Conservation (phyloP, 1,140 invertebrate species). For the Plodia interpunctella region DNA sequence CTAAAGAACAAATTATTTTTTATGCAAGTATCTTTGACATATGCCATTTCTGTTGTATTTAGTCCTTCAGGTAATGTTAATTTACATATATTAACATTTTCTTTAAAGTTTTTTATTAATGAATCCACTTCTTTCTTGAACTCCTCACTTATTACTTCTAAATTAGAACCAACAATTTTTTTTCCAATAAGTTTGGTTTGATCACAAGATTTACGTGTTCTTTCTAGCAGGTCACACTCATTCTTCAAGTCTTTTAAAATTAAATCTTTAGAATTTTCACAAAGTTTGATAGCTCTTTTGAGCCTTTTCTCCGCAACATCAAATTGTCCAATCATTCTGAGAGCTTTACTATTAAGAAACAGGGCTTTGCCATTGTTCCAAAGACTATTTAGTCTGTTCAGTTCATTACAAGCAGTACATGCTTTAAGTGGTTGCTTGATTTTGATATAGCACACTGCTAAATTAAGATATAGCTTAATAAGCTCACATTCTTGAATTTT, state of each 20-base stretch:
- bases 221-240: conserved; percentile 44
- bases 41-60: conserved; percentile 49
- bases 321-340: conserved; percentile 77
- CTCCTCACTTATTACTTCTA: conserved; percentile 33
- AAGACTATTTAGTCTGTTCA: conserved; percentile 68
- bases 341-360: conserved; percentile 79
- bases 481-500: conserved; percentile 78
- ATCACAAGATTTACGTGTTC: conserved; percentile 30
- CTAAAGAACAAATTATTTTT: conserved; percentile 57
- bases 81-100: conserved; percentile 47
- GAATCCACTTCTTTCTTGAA: conserved; percentile 61
- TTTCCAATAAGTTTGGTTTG: conserved; percentile 29
- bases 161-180: conserved; percentile 15
- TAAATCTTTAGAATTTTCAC: conserved; percentile 35
- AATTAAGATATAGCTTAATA: conserved; percentile 81
- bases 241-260: conserved; percentile 22
- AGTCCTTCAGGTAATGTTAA: conserved; percentile 45
- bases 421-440: conserved; percentile 77
- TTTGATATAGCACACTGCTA: conserved; percentile 84
- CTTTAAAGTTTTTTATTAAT: conserved; percentile 56
- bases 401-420: conserved; percentile 78
- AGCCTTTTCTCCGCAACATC: conserved; percentile 55
- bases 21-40: conserved; percentile 52
- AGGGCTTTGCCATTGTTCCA: conserved; percentile 77
- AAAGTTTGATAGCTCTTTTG: conserved; percentile 43